phyloP scores from a whole-genome alignment of 1,140 invertebrate genomes.

The Pseudachorutes palmiensis region DNA sequence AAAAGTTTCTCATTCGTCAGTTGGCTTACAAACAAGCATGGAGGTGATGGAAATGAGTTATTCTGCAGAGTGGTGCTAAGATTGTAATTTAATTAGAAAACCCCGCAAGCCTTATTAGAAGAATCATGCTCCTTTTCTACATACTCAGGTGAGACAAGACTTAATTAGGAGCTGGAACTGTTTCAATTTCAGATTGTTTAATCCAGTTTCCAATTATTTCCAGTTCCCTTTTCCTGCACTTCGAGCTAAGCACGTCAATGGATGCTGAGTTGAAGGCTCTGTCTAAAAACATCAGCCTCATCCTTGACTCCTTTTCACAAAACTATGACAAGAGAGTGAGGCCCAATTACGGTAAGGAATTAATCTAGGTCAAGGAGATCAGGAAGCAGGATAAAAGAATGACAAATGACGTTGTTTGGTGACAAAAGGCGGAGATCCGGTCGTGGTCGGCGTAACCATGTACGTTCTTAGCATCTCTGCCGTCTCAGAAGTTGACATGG shows the following conservation, averaged over 20 bases:
- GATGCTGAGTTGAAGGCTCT: slow-evolving; percentile 15
- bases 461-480: slow-evolving; percentile 96
- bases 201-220: neutral
- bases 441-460: slow-evolving; percentile 93
- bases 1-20: no score
- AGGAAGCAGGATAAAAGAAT: no score
- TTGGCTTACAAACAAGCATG: no score
- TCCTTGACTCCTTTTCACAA: slow-evolving; percentile 82
- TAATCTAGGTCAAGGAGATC: neutral
- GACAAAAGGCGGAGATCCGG: slow-evolving; percentile 64
- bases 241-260: neutral
- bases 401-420: neutral
- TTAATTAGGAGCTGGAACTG: neutral
- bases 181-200: neutral
- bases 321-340: slow-evolving; percentile 96
- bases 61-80: no score
- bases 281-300: slow-evolving; percentile 70
- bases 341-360: slow-evolving; percentile 91
- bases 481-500: slow-evolving; percentile 97
- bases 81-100: no score
- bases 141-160: neutral
- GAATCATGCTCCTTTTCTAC: neutral
- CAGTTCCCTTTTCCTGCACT: neutral
- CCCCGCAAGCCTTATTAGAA: no score
- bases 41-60: no score